These are phyloP conservation scores for Metacarcinus magister DNA, from an alignment of 2,888 invertebrate species.

Conservation along the genomic window DNA sequence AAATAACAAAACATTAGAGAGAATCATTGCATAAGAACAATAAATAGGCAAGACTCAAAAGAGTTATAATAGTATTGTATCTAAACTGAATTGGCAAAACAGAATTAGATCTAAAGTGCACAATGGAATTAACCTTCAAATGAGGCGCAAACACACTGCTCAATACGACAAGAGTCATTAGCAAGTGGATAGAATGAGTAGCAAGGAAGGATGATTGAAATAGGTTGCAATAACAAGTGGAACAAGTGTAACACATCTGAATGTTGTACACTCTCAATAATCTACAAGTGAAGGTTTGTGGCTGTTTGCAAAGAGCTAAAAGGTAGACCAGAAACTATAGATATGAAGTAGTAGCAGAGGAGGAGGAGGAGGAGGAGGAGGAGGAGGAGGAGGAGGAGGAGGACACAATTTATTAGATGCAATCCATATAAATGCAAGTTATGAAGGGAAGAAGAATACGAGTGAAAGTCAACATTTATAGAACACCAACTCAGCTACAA, in stretches of 20 bases:
- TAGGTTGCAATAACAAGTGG: not conserved
- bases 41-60: not conserved
- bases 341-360: not conserved
- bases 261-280: not conserved
- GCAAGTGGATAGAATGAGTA: not conserved
- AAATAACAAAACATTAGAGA: not conserved
- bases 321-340: not conserved
- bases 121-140: not conserved
- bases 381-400: not conserved
- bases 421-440: slow-evolving; percentile 37
- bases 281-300: slow-evolving; percentile 40
- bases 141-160: slow-evolving; percentile 34
- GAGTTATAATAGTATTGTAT: not conserved
- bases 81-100: not conserved
- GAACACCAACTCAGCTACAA: slow-evolving; percentile 32
- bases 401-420: not conserved
- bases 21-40: not conserved
- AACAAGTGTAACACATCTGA: not conserved
- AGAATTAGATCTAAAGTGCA: slow-evolving; percentile 14
- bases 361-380: slow-evolving; percentile 9
- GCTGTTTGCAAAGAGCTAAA: not conserved
- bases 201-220: slow-evolving; percentile 8
- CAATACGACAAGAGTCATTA: slow-evolving; percentile 4
- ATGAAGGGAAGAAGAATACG: not conserved
- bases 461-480: slow-evolving; percentile 1